Percentiles rank a stretch among this genome's conserved stretches.
Evolutionary conservation across 2,113 vertebrate species (phyloP).

Genomic region (Arizona elegans): DNA sequence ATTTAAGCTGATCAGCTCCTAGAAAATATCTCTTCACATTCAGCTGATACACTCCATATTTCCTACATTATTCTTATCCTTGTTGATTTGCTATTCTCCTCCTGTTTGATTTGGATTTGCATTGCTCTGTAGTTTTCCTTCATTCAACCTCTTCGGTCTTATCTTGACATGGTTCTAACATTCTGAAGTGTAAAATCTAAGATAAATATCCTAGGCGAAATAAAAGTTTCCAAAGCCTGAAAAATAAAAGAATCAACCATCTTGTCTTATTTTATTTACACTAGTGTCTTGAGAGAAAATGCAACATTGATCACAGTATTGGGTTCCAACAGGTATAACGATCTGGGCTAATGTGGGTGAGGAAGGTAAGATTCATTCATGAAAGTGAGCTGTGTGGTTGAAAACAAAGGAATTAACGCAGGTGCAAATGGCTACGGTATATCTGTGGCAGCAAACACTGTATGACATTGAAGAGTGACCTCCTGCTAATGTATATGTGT

Average conservation of each 20-base stretch:
- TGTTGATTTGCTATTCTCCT: not conserved
- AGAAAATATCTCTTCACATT: not conserved
- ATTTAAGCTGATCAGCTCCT: not conserved
- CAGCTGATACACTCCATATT: not conserved
- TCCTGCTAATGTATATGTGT: not conserved
- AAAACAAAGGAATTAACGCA: not conserved
- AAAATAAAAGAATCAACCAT: not conserved
- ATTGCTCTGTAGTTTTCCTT: not conserved
- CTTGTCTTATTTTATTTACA: not conserved
- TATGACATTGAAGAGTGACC: not conserved
- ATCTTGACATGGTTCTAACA: not conserved
- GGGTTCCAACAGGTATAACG: not conserved
- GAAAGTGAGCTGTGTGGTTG: not conserved
- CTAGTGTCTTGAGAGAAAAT: not conserved
- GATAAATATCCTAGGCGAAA: not conserved
- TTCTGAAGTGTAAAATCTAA: not conserved
- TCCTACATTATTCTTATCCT: not conserved
- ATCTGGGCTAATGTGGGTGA: not conserved
- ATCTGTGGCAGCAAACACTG: not conserved
- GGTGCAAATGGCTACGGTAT: not conserved
- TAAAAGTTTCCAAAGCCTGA: not conserved
- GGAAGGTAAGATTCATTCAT: not conserved
- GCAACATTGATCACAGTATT: not conserved
- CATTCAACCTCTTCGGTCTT: not conserved
- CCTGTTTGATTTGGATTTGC: not conserved